These are phyloP conservation scores for Gasterosteus aculeatus DNA, from an alignment of 2,113 vertebrate genomes.

Conservation along the genomic window DNA sequence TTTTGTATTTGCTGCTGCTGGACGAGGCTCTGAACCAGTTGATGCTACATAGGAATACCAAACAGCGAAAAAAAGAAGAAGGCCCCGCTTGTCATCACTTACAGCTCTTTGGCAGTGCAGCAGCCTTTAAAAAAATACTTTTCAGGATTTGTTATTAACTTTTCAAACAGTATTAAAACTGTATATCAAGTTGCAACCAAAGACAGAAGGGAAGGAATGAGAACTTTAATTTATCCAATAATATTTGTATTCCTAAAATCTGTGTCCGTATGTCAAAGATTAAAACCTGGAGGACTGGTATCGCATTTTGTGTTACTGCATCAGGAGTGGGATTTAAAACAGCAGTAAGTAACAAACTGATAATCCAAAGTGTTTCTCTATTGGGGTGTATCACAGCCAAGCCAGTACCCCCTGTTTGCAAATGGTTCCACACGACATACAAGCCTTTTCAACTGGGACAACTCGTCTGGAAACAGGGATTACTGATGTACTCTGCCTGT, in stretches of 20 bases:
- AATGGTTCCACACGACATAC: not conserved
- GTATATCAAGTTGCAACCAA: not conserved
- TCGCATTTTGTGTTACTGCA: not conserved
- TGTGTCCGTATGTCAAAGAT: slow-evolving; percentile 2
- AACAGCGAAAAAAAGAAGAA: slow-evolving; percentile 54
- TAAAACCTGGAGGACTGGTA: not conserved
- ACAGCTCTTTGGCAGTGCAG: not conserved
- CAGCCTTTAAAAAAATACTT: not conserved
- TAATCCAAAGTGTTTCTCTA: not conserved
- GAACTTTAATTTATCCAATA: not conserved
- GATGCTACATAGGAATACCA: slow-evolving; percentile 80
- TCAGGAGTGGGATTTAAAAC: not conserved
- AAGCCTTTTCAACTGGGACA: not conserved
- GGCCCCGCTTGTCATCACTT: not conserved
- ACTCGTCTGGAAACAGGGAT: not conserved
- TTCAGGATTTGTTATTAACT: not conserved
- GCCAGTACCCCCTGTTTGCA: not conserved
- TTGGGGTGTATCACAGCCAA: not conserved
- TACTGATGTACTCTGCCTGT: not conserved
- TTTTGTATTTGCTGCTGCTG: slow-evolving; percentile 67
- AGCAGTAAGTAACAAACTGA: not conserved
- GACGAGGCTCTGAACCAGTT: slow-evolving; percentile 83
- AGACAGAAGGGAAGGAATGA: not conserved
- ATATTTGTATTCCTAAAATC: slow-evolving; percentile 1
- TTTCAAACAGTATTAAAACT: not conserved